phyloP scores from a whole-genome alignment of 2,888 invertebrate genomes.

The Metalampra italica region DNA sequence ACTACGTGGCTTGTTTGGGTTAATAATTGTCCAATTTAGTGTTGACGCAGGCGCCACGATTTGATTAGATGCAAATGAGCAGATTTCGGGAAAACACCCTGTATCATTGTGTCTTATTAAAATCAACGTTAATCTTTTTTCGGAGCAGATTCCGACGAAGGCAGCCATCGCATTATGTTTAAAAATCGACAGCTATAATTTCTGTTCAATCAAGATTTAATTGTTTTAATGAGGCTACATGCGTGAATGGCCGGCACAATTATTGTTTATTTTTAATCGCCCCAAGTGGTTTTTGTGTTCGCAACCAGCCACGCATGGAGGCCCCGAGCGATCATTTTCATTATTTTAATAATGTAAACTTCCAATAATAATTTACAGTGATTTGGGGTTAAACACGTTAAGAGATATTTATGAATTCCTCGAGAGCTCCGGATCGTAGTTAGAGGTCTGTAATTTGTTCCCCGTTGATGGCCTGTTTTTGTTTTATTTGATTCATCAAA shows the following conservation, averaged over 20 bases:
- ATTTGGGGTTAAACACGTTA: conserved; percentile 78
- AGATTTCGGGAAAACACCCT: conserved; percentile 18
- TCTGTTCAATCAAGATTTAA: conserved; percentile 79
- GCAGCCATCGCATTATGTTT: conserved; percentile 74
- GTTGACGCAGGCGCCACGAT: too few relatives aligned
- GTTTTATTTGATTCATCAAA: conserved; percentile 39
- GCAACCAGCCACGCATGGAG: conserved; percentile 73
- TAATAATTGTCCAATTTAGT: too few relatives aligned
- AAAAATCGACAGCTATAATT: conserved; percentile 79
- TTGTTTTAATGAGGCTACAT: conserved; percentile 78
- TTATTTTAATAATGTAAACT: conserved; percentile 79
- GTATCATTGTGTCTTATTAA: conserved; percentile 78
- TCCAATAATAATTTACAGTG: conserved; percentile 78
- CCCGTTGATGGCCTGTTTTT: conserved; percentile 38
- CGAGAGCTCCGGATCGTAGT: conserved; percentile 50
- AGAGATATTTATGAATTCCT: conserved; percentile 73
- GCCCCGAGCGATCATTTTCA: conserved; percentile 75
- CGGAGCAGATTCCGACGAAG: conserved; percentile 69
- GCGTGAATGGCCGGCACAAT: conserved; percentile 78
- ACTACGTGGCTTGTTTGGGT: too few relatives aligned
- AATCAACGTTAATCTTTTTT: conserved; percentile 76
- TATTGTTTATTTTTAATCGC: conserved; percentile 80
- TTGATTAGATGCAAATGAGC: too few relatives aligned
- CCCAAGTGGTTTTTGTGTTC: conserved; percentile 76
- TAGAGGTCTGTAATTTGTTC: conserved; percentile 62